Evolutionary conservation across 2,113 vertebrate species (phyloP), one percentile per base, ranked within the genome.

Genomic region (Diglossa brunneiventris): DNA sequence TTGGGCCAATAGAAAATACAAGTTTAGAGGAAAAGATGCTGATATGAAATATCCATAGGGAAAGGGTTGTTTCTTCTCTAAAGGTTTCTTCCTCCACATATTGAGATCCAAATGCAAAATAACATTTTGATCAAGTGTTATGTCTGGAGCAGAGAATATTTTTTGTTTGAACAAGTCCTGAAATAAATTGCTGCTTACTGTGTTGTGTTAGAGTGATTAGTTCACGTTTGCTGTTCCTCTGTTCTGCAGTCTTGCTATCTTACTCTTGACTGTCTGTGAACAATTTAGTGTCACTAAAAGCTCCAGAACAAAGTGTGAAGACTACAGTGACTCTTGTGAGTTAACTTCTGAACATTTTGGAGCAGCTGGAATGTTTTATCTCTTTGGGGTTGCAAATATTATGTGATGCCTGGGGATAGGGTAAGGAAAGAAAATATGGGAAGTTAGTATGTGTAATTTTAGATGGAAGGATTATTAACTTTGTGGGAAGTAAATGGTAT

Each of bases 211-310:
- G 19, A 52, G 33, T 74, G 24, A 75, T 56, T n/a, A 33, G 13
- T 20, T 88, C 7, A 20, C 2, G 2, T 82, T 89, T 78, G 13
- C 39, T 89, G 19, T 41, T 82, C 21, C 23, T 91, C 21, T 26
- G 9, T 35, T 63, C 53, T 75, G 39, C 47, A 86, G 1, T 74
- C 13, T 4, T 23, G 9, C 7, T 35, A 59, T 26, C 7, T 5
- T 11, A 59, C 15, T 67, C n/a, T 75, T 1, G 1, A 19, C 30
- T 42, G 13, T 8, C 6, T 10, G 9, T 28, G 31, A 64, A 56
- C 1, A 1, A 20, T 68, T 53, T 21, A 61, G 11, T 3, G 0
- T 49, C 20, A 58, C 42, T 1, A 3, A 87, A 80, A 73, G 1
- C 11, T 76, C 23, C 33, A 64, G 4, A 13, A 53, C 0, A 1